These are phyloP conservation scores for Nysson spinosus DNA, from an alignment of 2,888 invertebrate genomes.

Conservation along the genomic window DNA sequence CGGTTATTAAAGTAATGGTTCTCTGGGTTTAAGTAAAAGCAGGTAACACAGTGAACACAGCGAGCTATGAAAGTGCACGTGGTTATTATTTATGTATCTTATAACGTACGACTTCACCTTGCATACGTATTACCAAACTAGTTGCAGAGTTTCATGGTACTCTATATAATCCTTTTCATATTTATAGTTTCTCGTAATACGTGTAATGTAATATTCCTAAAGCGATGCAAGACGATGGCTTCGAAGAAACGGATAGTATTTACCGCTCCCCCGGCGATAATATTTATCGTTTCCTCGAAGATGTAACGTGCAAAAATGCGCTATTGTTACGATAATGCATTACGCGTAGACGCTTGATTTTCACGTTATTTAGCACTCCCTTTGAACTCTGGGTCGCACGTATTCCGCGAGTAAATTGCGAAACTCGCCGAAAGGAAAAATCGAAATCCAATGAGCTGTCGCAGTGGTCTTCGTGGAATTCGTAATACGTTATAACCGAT, in stretches of 20 bases:
- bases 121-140: slow-evolving; percentile 19
- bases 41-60: slow-evolving; percentile 18
- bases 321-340: too few relatives aligned
- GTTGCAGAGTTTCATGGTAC: slow-evolving; percentile 15
- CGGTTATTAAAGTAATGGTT: slow-evolving; percentile 50
- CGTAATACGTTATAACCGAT: too few relatives aligned
- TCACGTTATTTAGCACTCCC: too few relatives aligned
- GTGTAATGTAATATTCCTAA: slow-evolving; percentile 15
- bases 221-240: background rate
- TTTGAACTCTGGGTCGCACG: too few relatives aligned
- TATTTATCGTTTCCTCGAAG: background rate
- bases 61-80: slow-evolving; percentile 13
- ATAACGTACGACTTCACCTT: background rate
- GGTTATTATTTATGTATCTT: slow-evolving; percentile 38
- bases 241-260: background rate
- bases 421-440: too few relatives aligned
- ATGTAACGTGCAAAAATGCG: too few relatives aligned
- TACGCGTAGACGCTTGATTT: too few relatives aligned
- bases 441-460: too few relatives aligned
- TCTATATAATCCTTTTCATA: slow-evolving; percentile 21
- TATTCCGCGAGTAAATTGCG: too few relatives aligned
- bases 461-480: too few relatives aligned
- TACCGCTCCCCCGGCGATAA: slow-evolving; percentile 7
- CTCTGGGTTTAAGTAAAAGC: slow-evolving; percentile 31
- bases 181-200: too few relatives aligned